Evolutionary conservation across 2,113 vertebrate genomes (phyloP).

Genomic region (Oenanthe melanoleuca): DNA sequence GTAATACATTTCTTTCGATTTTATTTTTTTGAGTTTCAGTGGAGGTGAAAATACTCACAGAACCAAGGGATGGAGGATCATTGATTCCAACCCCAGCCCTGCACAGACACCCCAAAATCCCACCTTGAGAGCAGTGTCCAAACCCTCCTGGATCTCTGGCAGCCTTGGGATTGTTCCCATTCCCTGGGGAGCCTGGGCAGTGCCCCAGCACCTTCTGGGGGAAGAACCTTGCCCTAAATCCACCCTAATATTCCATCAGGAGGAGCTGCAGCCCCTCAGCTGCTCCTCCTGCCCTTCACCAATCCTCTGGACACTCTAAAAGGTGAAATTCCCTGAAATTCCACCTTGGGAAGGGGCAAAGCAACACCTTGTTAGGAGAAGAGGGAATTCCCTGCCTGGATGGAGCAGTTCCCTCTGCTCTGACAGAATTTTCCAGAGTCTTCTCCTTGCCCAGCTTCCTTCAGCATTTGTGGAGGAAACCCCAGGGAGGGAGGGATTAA

Average conservation of each 20-base stretch:
- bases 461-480: background rate
- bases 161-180: background rate
- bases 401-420: background rate
- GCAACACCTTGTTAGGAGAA: background rate
- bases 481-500: background rate
- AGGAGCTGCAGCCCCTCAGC: background rate
- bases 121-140: accelerated
- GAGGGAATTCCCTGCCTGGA: background rate
- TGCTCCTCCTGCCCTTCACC: background rate
- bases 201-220: background rate
- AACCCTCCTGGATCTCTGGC: background rate
- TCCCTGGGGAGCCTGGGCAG: background rate
- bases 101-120: background rate
- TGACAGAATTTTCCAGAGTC: background rate
- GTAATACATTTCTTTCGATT: accelerated
- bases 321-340: background rate
- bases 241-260: background rate
- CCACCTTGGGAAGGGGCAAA: background rate
- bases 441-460: background rate
- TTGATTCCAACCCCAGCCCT: background rate
- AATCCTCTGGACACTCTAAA: background rate
- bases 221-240: background rate
- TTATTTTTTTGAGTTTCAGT: background rate
- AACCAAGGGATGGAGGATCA: background rate
- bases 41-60: background rate